phyloP scores from a whole-genome alignment of 2,888 invertebrate species.

The Caprella mutica region DNA sequence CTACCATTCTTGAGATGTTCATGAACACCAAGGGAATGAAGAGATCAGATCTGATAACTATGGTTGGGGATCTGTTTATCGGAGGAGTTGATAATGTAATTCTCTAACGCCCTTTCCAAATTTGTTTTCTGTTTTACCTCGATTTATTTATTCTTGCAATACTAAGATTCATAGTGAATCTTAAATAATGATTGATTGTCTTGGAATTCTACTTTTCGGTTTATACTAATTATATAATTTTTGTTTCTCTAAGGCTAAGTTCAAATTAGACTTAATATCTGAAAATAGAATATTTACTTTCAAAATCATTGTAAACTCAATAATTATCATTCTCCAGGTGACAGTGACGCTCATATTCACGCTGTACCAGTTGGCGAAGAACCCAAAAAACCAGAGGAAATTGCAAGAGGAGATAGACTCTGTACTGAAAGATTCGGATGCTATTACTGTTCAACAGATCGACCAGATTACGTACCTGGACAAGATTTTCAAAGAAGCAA shows the following conservation, averaged over 20 bases:
- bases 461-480: neutral
- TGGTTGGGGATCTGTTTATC: slow-evolving; percentile 73
- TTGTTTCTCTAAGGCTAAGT: too few species aligned
- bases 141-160: too few species aligned
- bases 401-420: slow-evolving; percentile 53
- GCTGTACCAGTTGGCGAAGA: slow-evolving; percentile 58
- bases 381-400: slow-evolving; percentile 53
- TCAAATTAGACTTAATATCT: too few species aligned
- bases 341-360: slow-evolving; percentile 68
- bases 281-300: too few species aligned
- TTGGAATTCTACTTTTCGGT: too few species aligned
- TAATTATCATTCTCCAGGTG: too few species aligned
- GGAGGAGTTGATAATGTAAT: slow-evolving; percentile 79
- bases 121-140: too few species aligned
- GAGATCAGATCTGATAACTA: slow-evolving; percentile 66
- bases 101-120: too few species aligned
- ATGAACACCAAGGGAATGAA: slow-evolving; percentile 58
- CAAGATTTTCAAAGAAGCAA: neutral
- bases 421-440: slow-evolving; percentile 27
- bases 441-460: slow-evolving; percentile 16
- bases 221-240: too few species aligned
- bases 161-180: too few species aligned
- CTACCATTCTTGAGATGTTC: slow-evolving; percentile 67
- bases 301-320: too few species aligned
- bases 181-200: too few species aligned